Evolutionary conservation across 2,888 invertebrate genomes (phyloP), one percentile per base, ranked within the genome.

Genomic region (Mythimna pallens): DNA sequence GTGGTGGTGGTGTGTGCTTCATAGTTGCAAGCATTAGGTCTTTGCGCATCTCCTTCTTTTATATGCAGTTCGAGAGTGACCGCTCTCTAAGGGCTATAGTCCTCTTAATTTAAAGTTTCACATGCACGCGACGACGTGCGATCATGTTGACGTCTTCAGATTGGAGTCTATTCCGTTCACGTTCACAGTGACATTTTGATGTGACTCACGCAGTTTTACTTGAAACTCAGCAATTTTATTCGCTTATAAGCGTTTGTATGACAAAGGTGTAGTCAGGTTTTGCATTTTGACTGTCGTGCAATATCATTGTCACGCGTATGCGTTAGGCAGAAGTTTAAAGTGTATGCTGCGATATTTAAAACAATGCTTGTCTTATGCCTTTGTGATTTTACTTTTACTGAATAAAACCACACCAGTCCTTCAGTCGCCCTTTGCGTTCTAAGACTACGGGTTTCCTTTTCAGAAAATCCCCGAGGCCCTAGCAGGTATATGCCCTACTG

Each of bases 161-260:
- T 40, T 77, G 64, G 52, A 72, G 72, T 85, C 66, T 65, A 87
- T 89, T 86, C 89, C 50, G 65, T 82, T 63, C 91, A 89, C 89
- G 89, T 89, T 70, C 58, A 64, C 75, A 70, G 75, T 86, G 85
- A 81, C 86, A 84, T 83, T 80, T 87, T 72, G 77, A 71, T 81
- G 83, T 90, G 90, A 89, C 80, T 89, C 87, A 87, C 79, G 66
- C 70, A 80, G 77, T 85, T 89, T 43, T 89, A 90, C 90, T 88
- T 85, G 74, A 89, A 80, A 77, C 85, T 72, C 81, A 85, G 84
- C 87, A 89, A 87, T 88, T 86, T 83, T 76, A 70, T 78, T 65
- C 84, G 52, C 52, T 30, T 68, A 34, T 47, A 69, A 62, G 59
- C 65, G 72, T 80, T 47, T 72, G 61, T 81, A 83, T 81, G 84